Base-by-base conservation (phyloP, 2,797 vertebrate species). In the Phoxinus dragarum region DNA sequence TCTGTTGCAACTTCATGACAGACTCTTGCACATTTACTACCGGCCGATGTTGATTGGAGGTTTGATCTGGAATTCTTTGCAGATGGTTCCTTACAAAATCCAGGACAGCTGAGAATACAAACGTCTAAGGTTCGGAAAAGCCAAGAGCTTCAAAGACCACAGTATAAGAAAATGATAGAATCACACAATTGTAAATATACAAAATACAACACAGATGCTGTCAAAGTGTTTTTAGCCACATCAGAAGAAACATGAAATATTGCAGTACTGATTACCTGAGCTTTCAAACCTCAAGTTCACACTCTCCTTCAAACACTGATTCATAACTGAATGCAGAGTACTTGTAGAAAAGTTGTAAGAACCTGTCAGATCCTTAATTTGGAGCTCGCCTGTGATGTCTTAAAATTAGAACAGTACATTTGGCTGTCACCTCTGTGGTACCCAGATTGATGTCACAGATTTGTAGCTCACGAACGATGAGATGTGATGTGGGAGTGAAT, bases 11-110 rank as follows among this genome's bases (percentile, higher is more conserved):
- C 79, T 89, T 91, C 90, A 79, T 90, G 92, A 93, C 93, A 90
- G 88, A 87, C 80, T 90, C 91, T 89, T 89, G 89, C 92, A 90
- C 91, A 86, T 91, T 92, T 90, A 89, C 89, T 87, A 86, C 92
- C 87, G 80, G 87, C 91, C 89, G 91, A 91, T 93, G 84, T 27
- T 72, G 31, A 79, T 44, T 44, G 75, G 76, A 59, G 40, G 40
- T 84, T 67, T 79, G 74, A 78, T 71, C 67, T 72, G 54, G 21
- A 71, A 84, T 66, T 84, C 83, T 47, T 40, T 78, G 38, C 84
- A 85, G 84, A 85, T 72, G 84, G 76, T 61, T 84, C 16, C 72
- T 16, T 78, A 77, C 73, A 27, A 42, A 59, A 75, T 66, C 82
- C 49, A 82, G 80, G 69, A 73, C 49, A 34, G 72, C 42, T 67